Conservation (phyloP, 2,113 vertebrate species). For the Symphodus melops region DNA sequence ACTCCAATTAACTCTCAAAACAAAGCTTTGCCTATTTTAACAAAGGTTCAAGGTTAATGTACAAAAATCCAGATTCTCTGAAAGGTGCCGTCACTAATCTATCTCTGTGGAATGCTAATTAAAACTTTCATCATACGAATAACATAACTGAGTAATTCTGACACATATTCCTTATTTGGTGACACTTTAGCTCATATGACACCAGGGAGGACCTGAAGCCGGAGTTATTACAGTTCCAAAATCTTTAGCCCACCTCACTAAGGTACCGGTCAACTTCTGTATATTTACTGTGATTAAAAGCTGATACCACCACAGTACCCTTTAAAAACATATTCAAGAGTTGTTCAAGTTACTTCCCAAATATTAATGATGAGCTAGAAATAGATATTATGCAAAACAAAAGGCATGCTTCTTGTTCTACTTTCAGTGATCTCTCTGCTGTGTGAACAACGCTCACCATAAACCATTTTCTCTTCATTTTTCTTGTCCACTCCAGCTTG, state of each 20-base stretch:
- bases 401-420: not conserved
- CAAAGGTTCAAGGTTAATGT: no score
- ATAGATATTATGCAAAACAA: not conserved
- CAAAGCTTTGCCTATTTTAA: no score
- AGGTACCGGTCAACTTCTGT: constrained; percentile 69
- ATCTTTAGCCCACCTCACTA: constrained; percentile 50
- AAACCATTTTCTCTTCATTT: constrained; percentile 8
- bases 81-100: constrained; percentile 40
- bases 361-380: not conserved
- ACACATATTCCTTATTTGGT: constrained; percentile 72
- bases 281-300: constrained; percentile 9
- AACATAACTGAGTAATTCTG: constrained; percentile 49
- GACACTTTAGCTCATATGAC: constrained; percentile 80
- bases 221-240: constrained; percentile 75
- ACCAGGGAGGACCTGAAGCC: constrained; percentile 77
- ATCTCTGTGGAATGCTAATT: constrained; percentile 23
- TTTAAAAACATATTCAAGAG: not conserved
- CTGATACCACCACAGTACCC: not conserved
- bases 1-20: no score
- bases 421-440: not conserved
- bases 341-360: not conserved
- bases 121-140: constrained; percentile 28
- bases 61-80: not conserved
- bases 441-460: constrained; percentile 5
- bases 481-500: constrained; percentile 42